These are phyloP conservation scores for Autographa pulchrina DNA, from an alignment of 2,888 invertebrate species.

Conservation along the genomic window DNA sequence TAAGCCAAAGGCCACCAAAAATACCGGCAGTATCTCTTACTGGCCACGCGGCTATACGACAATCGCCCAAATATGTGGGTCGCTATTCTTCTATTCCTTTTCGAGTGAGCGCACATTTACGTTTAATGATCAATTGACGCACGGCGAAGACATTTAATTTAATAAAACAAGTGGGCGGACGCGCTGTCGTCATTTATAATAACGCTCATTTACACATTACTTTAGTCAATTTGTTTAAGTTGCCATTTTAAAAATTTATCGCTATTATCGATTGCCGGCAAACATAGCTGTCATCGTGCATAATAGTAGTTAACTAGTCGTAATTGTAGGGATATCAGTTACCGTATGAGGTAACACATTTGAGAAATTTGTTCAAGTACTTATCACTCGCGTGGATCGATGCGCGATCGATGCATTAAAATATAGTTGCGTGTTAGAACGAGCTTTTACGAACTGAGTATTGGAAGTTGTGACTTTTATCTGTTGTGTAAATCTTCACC, in stretches of 20 bases:
- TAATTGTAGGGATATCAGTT: conserved; percentile 41
- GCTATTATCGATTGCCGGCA: conserved; percentile 38
- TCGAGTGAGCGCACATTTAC: conserved; percentile 27
- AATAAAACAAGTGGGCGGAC: conserved; percentile 50
- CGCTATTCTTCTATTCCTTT: conserved; percentile 30
- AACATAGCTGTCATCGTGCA: conserved; percentile 39
- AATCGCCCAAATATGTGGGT: conserved; percentile 25
- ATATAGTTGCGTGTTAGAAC: conserved; percentile 32
- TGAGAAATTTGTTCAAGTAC: conserved; percentile 40
- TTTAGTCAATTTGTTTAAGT: conserved; percentile 40
- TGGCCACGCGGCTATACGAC: conserved; percentile 14
- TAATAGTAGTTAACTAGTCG: conserved; percentile 33
- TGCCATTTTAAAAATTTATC: conserved; percentile 21
- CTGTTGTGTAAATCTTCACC: conserved; percentile 8
- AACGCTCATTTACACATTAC: conserved; percentile 40
- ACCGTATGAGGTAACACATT: conserved; percentile 45
- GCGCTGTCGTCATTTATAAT: conserved; percentile 36
- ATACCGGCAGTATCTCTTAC: background rate
- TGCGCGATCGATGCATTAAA: conserved; percentile 39
- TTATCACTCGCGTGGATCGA: conserved; percentile 45
- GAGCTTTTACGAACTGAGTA: conserved; percentile 18
- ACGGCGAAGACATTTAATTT: conserved; percentile 47
- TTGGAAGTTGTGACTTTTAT: conserved; percentile 10
- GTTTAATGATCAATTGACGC: conserved; percentile 45
- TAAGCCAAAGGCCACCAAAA: background rate